Evolutionary conservation across 2,888 invertebrate genomes (phyloP).

Genomic region (Arrhopalites spinosus): DNA sequence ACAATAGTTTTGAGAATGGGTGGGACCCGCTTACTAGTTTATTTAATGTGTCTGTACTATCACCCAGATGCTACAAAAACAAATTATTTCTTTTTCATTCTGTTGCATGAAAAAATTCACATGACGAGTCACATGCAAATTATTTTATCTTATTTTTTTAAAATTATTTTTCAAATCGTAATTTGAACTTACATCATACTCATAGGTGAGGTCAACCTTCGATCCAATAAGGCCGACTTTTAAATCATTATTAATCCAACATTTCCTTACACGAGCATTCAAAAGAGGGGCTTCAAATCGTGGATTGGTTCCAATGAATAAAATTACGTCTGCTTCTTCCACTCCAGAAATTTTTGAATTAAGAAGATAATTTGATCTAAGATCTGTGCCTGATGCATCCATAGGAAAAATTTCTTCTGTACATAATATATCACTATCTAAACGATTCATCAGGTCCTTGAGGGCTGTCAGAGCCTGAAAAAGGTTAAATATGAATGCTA

Average conservation of each 20-base stretch:
- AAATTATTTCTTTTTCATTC: slow-evolving; percentile 23
- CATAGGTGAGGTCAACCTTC: slow-evolving; percentile 88
- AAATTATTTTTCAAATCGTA: neutral
- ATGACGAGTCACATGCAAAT: neutral
- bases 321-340: slow-evolving; percentile 90
- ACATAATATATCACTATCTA: slow-evolving; percentile 83
- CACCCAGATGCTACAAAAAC: slow-evolving; percentile 76
- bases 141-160: neutral
- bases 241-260: slow-evolving; percentile 91
- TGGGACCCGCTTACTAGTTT: slow-evolving; percentile 75
- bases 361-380: slow-evolving; percentile 87
- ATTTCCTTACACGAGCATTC: slow-evolving; percentile 93
- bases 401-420: slow-evolving; percentile 91
- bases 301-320: slow-evolving; percentile 95
- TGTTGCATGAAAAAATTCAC: neutral
- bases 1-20: slow-evolving; percentile 71
- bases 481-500: slow-evolving; percentile 6
- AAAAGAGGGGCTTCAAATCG: slow-evolving; percentile 95
- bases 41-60: slow-evolving; percentile 73
- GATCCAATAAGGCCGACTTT: slow-evolving; percentile 85
- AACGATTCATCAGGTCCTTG: slow-evolving; percentile 87
- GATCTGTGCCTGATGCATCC: slow-evolving; percentile 78
- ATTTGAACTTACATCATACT: slow-evolving; percentile 70
- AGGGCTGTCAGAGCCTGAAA: slow-evolving; percentile 75
- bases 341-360: slow-evolving; percentile 88